phyloP scores from a whole-genome alignment of 2,888 invertebrate genomes.

The Dasysyrphus tricinctus region DNA sequence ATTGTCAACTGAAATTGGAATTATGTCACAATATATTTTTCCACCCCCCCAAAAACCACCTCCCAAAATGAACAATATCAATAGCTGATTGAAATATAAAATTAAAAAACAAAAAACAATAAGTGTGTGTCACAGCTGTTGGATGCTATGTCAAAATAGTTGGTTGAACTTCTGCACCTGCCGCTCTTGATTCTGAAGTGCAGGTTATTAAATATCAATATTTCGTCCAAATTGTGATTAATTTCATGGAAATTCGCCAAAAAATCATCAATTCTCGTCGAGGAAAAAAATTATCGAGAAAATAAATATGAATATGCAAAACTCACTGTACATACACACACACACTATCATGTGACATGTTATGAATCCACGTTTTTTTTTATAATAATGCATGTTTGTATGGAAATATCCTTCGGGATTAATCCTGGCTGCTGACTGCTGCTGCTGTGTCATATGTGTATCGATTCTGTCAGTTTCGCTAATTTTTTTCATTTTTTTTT shows the following conservation, averaged over 20 bases:
- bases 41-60: rapidly evolving
- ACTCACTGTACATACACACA: neutral
- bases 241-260: slow-evolving; percentile 63
- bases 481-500: slow-evolving; percentile 40
- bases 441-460: slow-evolving; percentile 60
- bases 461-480: slow-evolving; percentile 62
- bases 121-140: slow-evolving; percentile 53
- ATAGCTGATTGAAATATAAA: slow-evolving; percentile 13
- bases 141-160: slow-evolving; percentile 46
- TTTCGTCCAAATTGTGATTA: slow-evolving; percentile 62
- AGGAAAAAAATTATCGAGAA: neutral
- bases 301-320: slow-evolving; percentile 29
- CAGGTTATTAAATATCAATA: slow-evolving; percentile 69
- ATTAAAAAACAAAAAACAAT: neutral
- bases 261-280: slow-evolving; percentile 27
- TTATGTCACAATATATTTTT: slow-evolving; percentile 19
- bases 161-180: slow-evolving; percentile 58
- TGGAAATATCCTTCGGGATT: slow-evolving; percentile 71
- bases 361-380: slow-evolving; percentile 17
- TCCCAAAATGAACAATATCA: neutral
- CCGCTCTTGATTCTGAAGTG: slow-evolving; percentile 11
- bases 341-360: neutral
- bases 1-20: slow-evolving; percentile 30
- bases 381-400: slow-evolving; percentile 1
- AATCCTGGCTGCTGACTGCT: slow-evolving; percentile 50